Conservation (phyloP, 1,140 invertebrate species). For the Pseudomyrmex pallidus region DNA sequence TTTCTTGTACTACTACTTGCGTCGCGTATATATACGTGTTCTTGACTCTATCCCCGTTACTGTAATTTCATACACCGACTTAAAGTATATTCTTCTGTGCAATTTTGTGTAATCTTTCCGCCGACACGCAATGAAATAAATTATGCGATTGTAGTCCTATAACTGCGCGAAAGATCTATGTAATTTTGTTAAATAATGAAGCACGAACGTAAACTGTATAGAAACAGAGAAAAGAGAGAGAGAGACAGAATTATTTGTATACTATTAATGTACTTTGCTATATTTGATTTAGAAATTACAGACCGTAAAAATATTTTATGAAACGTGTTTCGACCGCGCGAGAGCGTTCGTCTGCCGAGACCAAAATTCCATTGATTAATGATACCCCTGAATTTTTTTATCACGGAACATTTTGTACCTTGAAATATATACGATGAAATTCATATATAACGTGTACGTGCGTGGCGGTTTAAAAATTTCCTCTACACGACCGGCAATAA, state of each 20-base stretch:
- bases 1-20: conserved; percentile 43
- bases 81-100: not conserved
- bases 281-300: no score
- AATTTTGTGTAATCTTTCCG: conserved; percentile 20
- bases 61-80: conserved; percentile 3
- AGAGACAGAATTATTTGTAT: not conserved
- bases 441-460: conserved; percentile 36
- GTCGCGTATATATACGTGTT: not conserved
- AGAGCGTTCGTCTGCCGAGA: conserved; percentile 1
- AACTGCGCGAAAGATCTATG: not conserved
- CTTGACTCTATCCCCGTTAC: not conserved
- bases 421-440: conserved; percentile 42
- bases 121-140: not conserved
- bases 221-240: no score
- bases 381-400: conserved; percentile 24
- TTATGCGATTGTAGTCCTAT: not conserved
- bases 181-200: conserved; percentile 1
- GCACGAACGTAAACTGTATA: not conserved
- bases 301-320: no score
- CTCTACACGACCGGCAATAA: conserved; percentile 23
- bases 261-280: not conserved
- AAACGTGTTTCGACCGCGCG: not conserved
- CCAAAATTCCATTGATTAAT: conserved; percentile 23
- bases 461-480: conserved; percentile 33
- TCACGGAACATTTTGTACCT: conserved; percentile 27